A percentile compares a stretch with the other conserved stretches of the same genome.
These are phyloP conservation scores for Stenoptilia bipunctidactyla DNA, from an alignment of 2,888 invertebrate genomes.

Conservation along the genomic window DNA sequence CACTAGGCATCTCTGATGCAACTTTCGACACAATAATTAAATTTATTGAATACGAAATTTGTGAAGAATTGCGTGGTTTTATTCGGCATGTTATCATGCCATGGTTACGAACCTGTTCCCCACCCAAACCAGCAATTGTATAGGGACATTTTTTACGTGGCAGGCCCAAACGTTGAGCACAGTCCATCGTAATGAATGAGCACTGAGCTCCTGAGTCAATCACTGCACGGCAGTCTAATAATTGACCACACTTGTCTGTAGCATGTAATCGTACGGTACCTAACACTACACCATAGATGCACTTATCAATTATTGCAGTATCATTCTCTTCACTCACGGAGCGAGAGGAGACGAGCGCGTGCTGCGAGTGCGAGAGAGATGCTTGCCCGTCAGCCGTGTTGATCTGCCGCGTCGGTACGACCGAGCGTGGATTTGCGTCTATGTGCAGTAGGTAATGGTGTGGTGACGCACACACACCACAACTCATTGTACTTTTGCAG, in stretches of 20 bases:
- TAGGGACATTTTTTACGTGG: background rate
- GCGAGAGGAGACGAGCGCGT: background rate
- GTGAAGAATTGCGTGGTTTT: too few species aligned
- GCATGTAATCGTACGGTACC: conserved; percentile 2
- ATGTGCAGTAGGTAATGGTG: conserved; percentile 5
- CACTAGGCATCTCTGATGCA: too few species aligned
- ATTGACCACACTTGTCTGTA: background rate
- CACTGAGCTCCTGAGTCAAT: conserved; percentile 4
- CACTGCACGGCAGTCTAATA: background rate
- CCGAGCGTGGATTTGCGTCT: background rate
- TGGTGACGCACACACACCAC: background rate
- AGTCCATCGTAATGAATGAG: conserved; percentile 2
- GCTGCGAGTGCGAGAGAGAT: background rate
- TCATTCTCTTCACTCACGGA: conserved; percentile 1
- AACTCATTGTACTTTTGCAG: background rate
- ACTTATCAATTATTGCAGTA: background rate
- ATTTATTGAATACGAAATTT: too few species aligned
- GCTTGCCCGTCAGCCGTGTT: background rate
- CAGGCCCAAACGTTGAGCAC: conserved; percentile 3
- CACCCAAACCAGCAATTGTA: background rate
- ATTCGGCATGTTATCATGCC: too few species aligned
- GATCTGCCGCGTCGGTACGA: background rate
- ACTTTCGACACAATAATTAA: too few species aligned
- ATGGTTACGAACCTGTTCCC: too few species aligned
- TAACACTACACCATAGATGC: conserved; percentile 1